Evolutionary conservation across 1,140 invertebrate species (phyloP), one percentile per base, ranked within the genome.

Genomic region (Cardiocondyla obscurior): DNA sequence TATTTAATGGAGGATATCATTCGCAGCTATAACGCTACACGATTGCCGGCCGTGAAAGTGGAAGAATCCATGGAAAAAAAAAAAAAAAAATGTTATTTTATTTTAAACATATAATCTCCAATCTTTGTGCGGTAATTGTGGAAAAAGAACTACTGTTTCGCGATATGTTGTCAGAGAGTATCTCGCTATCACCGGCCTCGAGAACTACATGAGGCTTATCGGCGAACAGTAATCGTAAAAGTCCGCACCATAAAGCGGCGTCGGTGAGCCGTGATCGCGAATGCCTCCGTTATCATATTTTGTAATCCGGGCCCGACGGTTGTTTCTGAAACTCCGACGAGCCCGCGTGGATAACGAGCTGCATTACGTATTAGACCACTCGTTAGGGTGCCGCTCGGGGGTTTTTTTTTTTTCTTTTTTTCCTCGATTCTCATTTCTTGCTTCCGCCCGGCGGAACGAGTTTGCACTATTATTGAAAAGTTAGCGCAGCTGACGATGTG

Each of bases 301-400:
- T 67, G 58, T 28, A 58, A 44, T 79, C 42, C 14, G 39, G 14
- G 33, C 42, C 49, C 51, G 10, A 25, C 14, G 7, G 7, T 44
- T 14, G 57, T 30, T 42, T 84, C 70, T 51, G 64, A 65, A 46
- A 60, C 33, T 60, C 33, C 33, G 39, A 42, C 28, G 62, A 81
- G 62, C 76, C 36, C 33, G 33, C 16, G 33, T 39, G 57, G 74
- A 83, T 81, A 83, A 65, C 46, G 62, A 49, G 33, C 42, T 81
- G 44, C 51, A 81, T 83, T 81, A 70, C 70, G 55, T 60, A 81
- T 81, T 69, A 81, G 82, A 83, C 79, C 30, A 58, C 16, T 25
- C 42, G 44, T 14, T 65, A 49, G 60, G 44, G 65, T 25, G 12
- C 4, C 44, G 16, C 16, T 25, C n/a, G n/a, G n/a, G n/a, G n/a